Evolutionary conservation across 2,888 invertebrate species (phyloP).

Genomic region (Melieria omissa): DNA sequence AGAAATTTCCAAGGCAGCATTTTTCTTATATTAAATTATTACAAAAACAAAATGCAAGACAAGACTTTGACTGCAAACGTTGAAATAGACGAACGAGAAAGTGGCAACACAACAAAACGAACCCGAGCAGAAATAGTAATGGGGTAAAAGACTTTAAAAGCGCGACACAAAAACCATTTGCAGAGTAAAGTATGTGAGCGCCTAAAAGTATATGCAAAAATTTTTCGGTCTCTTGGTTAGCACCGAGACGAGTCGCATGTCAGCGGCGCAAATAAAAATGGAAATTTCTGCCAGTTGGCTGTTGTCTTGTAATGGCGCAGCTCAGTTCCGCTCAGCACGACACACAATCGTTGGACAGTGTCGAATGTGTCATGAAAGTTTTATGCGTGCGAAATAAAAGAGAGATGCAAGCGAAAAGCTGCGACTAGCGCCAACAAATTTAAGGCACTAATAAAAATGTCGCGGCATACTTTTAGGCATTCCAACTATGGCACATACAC

Average conservation of each 20-base stretch:
- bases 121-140: background rate
- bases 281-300: background rate
- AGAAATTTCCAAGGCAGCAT: too few species aligned
- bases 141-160: background rate
- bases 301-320: too few species aligned
- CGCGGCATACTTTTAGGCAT: background rate
- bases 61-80: too few species aligned
- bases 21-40: too few species aligned
- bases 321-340: background rate
- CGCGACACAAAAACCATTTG: background rate
- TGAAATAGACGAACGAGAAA: background rate
- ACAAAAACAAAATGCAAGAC: too few species aligned
- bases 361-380: constrained; percentile 8
- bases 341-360: background rate
- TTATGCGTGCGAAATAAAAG: background rate
- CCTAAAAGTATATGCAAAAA: background rate
- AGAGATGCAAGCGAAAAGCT: background rate
- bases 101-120: background rate
- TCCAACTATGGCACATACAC: background rate
- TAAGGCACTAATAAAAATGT: background rate
- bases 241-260: background rate
- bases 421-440: background rate
- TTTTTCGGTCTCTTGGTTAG: background rate
- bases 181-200: background rate
- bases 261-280: constrained; percentile 9